A percentile compares a stretch with the other conserved stretches of the same genome.
Conservation (phyloP, 2,888 invertebrate species). For the Drosophila recens region DNA sequence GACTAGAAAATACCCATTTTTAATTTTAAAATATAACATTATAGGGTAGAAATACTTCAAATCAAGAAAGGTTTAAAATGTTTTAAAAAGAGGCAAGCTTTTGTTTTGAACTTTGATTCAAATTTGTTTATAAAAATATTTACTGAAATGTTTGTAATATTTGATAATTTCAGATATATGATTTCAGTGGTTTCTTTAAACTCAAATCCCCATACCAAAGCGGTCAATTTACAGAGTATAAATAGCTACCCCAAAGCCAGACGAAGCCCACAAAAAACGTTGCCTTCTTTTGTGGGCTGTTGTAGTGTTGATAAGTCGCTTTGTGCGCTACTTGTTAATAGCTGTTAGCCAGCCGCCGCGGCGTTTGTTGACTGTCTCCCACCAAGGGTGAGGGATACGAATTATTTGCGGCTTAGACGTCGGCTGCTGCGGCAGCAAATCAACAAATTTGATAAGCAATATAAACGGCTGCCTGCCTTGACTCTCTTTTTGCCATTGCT, state of each 20-base stretch:
- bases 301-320: constrained; percentile 76
- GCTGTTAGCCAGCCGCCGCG: constrained; percentile 56
- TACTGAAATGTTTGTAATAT: no score
- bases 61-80: no score
- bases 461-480: constrained; percentile 55
- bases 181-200: no score
- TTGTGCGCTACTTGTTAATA: constrained; percentile 75
- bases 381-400: constrained; percentile 28
- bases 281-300: constrained; percentile 66
- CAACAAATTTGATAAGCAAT: constrained; percentile 81
- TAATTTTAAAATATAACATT: background rate
- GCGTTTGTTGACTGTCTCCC: constrained; percentile 42
- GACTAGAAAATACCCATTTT: constrained; percentile 20
- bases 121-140: no score
- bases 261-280: constrained; percentile 36
- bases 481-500: constrained; percentile 18
- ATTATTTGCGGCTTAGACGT: constrained; percentile 74
- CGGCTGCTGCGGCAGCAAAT: constrained; percentile 74
- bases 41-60: no score
- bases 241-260: constrained; percentile 31
- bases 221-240: constrained; percentile 20
- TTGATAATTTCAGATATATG: no score
- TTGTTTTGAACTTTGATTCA: no score
- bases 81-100: no score
- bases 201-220: background rate